phyloP scores from a whole-genome alignment of 2,888 invertebrate genomes.

The Steinernema carpocapsae region DNA sequence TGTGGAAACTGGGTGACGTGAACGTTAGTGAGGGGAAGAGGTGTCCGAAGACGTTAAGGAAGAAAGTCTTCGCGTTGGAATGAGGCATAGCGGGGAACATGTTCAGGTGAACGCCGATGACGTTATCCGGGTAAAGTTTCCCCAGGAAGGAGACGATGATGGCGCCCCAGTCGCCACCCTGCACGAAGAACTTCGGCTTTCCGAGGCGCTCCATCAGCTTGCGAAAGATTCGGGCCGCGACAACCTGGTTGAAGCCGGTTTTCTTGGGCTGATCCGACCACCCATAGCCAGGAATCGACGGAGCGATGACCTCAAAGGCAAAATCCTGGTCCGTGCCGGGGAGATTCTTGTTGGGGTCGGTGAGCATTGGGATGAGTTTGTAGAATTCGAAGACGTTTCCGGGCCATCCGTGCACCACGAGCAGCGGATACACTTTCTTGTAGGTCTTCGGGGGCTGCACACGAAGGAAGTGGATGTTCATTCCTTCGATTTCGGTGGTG shows the following conservation, averaged over 20 bases:
- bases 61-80: constrained; percentile 44
- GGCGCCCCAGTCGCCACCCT: constrained; percentile 86
- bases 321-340: constrained; percentile 44
- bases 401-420: constrained; percentile 85
- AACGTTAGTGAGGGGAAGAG: constrained; percentile 47
- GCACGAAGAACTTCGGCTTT: constrained; percentile 76
- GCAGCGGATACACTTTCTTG: constrained; percentile 75
- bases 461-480: constrained; percentile 78
- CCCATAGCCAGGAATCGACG: constrained; percentile 74
- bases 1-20: constrained; percentile 31
- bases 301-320: constrained; percentile 71
- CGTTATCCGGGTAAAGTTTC: constrained; percentile 75
- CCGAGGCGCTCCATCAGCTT: constrained; percentile 79
- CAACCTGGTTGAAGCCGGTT: constrained; percentile 71
- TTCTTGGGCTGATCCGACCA: constrained; percentile 74
- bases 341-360: constrained; percentile 73
- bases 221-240: constrained; percentile 72
- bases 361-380: constrained; percentile 72
- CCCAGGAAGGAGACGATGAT: constrained; percentile 76
- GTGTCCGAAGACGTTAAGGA: constrained; percentile 48
- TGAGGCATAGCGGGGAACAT: constrained; percentile 71
- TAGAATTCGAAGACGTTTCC: constrained; percentile 83
- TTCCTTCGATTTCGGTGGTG: constrained; percentile 79
- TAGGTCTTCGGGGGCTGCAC: constrained; percentile 73
- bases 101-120: constrained; percentile 76